These are phyloP conservation scores for Ditula angustiorana DNA, from an alignment of 2,888 invertebrate species.

Conservation along the genomic window DNA sequence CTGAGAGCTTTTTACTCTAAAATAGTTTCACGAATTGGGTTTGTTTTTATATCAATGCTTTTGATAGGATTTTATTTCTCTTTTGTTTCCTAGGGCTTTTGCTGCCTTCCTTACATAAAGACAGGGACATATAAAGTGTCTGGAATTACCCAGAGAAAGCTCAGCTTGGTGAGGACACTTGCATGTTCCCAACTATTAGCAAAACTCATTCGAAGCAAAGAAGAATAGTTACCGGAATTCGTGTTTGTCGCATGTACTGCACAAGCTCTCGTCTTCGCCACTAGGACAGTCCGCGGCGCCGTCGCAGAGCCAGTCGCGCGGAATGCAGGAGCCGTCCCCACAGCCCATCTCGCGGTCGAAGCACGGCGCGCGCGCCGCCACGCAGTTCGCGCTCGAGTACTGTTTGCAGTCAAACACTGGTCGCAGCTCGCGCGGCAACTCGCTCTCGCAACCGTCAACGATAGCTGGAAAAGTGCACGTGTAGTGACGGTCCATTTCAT, in stretches of 20 bases:
- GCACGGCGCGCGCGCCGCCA: constrained; percentile 79
- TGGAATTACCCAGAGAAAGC: too few relatives aligned
- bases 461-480: constrained; percentile 77
- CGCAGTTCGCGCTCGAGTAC: constrained; percentile 86
- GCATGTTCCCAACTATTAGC: too few relatives aligned
- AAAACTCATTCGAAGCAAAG: constrained; percentile 9
- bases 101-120: too few relatives aligned
- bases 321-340: constrained; percentile 86
- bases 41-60: too few relatives aligned
- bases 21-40: too few relatives aligned
- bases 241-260: constrained; percentile 65
- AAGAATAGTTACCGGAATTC: constrained; percentile 66
- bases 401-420: constrained; percentile 86
- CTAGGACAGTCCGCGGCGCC: constrained; percentile 86
- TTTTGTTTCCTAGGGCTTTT: too few relatives aligned
- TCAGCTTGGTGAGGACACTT: too few relatives aligned
- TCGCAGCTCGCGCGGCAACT: constrained; percentile 84
- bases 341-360: constrained; percentile 84
- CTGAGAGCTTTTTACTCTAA: too few relatives aligned
- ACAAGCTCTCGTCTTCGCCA: constrained; percentile 87
- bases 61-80: too few relatives aligned
- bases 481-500: too few relatives aligned
- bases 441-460: constrained; percentile 86
- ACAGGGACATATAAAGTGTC: too few relatives aligned
- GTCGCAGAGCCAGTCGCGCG: constrained; percentile 87